These are phyloP conservation scores for Drosophila punjabiensis DNA, from an alignment of 1,140 invertebrate species.

Conservation along the genomic window DNA sequence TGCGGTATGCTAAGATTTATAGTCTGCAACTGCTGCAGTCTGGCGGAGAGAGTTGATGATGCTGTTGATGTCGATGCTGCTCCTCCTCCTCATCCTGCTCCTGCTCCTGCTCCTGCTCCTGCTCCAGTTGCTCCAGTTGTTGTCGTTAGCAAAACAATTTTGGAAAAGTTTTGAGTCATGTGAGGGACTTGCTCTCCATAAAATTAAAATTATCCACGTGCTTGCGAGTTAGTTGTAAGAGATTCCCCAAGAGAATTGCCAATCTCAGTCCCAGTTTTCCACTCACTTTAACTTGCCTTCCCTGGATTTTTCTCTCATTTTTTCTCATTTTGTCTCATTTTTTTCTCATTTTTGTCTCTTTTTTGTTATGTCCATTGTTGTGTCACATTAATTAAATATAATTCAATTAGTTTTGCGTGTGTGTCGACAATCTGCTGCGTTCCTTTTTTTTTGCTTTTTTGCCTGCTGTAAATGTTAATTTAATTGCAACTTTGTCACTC, in stretches of 20 bases:
- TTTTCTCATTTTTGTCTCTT: neutral
- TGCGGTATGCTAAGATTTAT: conserved; percentile 82
- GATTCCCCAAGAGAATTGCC: neutral
- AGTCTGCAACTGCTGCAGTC: conserved; percentile 64
- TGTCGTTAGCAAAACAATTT: conserved; percentile 76
- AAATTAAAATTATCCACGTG: conserved; percentile 81
- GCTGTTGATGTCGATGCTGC: conserved; percentile 22
- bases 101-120: neutral
- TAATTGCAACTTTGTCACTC: conserved; percentile 70
- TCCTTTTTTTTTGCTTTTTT: neutral
- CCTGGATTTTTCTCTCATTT: neutral
- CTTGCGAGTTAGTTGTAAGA: conserved; percentile 48
- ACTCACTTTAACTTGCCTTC: conserved; percentile 6
- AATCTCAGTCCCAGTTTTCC: conserved; percentile 16
- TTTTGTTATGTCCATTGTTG: conserved; percentile 13
- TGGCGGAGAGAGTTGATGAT: conserved; percentile 35
- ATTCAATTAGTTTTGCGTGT: conserved; percentile 45
- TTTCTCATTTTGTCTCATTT: neutral
- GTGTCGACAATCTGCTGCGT: conserved; percentile 15
- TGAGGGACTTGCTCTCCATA: conserved; percentile 56
- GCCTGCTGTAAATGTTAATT: conserved; percentile 62
- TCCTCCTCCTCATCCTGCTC: neutral
- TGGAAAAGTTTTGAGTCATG: conserved; percentile 70
- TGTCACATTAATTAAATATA: conserved; percentile 68
- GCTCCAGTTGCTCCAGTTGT: conserved; percentile 22